Evolutionary conservation across 2,797 vertebrate species (phyloP), one percentile per base, ranked within the genome.

Genomic region (Hoplostethus atlanticus): DNA sequence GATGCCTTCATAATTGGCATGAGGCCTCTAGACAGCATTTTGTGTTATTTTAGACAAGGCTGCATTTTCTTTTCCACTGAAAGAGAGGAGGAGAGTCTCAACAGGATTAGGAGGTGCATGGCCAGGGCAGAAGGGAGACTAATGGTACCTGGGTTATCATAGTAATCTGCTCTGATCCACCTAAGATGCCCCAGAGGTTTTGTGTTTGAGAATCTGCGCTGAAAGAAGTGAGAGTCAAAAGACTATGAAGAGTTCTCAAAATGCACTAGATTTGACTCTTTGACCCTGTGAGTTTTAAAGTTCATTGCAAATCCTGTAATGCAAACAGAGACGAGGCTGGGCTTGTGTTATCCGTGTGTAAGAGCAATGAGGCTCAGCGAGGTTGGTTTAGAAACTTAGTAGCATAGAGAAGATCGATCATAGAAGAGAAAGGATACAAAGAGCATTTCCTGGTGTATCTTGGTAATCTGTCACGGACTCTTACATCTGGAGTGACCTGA

Each of bases 71-170:
- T 48, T 40, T n/a, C 30, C 13, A 28, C 1, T 42, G 34, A 36
- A 28, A 64, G 28, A 31, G 38, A 38, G 10, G 9, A 8, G 3
- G 28, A 11, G 25, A 13, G 30, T 73, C 44, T 52, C 52, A 59
- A 47, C 54, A 44, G 36, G 47, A 67, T 68, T 60, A 62, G 66
- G 25, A 52, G 17, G 30, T 64, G 3, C 53, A 51, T 59, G 8
- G 31, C 15, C 16, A 17, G 0, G 28, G 25, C 51, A n/a, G 63
- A 15, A 57, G 40, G 28, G 1, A 25, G 4, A 40, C 70, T 51
- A 4, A 17, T 8, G 34, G 4, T 51, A 57, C 12, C n/a, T n/a
- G 42, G 4, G 46, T 36, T 46, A 54, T 34, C 6, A 56, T 4
- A 40, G 36, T 28, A 16, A 59, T 70, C 57, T 51, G 2, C 2